These are phyloP conservation scores for Luffia ferchaultella DNA, from an alignment of 2,888 invertebrate species.

Conservation along the genomic window DNA sequence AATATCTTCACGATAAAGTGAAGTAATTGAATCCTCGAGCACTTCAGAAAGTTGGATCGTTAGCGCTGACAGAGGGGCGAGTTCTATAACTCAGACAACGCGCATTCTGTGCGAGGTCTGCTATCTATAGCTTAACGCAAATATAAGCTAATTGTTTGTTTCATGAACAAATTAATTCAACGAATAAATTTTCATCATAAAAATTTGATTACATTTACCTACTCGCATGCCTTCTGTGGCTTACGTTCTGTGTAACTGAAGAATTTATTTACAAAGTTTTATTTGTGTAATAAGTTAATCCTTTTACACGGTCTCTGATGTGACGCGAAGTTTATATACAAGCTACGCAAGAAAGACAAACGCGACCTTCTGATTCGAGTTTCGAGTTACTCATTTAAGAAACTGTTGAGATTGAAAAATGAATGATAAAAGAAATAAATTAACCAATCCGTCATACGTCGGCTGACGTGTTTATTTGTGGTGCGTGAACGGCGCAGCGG, in stretches of 20 bases:
- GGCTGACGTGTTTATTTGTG: conserved; percentile 7
- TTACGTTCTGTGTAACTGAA: neutral
- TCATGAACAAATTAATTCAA: no score
- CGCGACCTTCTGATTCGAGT: no score
- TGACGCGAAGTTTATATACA: neutral
- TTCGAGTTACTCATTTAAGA: no score
- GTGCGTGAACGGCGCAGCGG: conserved; percentile 1
- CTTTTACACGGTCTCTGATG: neutral
- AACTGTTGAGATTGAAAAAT: no score
- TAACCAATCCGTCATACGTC: conserved; percentile 3
- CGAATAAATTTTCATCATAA: no score
- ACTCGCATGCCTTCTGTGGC: neutral
- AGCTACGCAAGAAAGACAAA: no score
- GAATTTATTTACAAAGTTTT: neutral
- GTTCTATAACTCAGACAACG: neutral
- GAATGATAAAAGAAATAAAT: no score
- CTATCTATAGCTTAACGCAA: no score
- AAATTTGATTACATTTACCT: no score
- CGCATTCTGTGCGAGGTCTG: no score
- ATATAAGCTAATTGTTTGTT: no score
- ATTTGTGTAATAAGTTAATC: neutral
- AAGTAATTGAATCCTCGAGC: neutral
- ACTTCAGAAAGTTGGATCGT: neutral
- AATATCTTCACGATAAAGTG: neutral
- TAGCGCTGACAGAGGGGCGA: neutral